Percentiles rank a stretch among this genome's conserved stretches.
Evolutionary conservation across 2,888 invertebrate species (phyloP).

Genomic region (Drosophila lacicola): DNA sequence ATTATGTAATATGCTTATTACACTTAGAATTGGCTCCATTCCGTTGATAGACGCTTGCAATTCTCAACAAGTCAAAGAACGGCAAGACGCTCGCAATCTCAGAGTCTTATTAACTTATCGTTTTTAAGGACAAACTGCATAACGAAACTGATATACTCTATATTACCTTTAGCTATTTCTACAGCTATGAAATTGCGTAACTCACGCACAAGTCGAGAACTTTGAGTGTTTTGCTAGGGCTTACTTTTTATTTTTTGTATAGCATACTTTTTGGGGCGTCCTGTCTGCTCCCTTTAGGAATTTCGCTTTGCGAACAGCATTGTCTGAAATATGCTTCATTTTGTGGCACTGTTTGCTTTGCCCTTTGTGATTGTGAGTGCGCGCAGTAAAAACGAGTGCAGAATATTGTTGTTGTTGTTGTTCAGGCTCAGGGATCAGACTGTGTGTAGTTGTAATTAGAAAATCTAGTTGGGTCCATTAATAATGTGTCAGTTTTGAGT

Average conservation of each 20-base stretch:
- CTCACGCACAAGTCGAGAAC: not conserved
- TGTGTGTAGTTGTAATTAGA: conserved; percentile 50
- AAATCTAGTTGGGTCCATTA: conserved; percentile 53
- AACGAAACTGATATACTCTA: not conserved
- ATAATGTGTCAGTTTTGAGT: conserved; percentile 50
- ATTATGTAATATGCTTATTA: too few species aligned
- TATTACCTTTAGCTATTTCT: not conserved
- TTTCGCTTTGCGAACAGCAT: conserved; percentile 23
- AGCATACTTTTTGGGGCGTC: conserved; percentile 27
- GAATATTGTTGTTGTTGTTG: not conserved
- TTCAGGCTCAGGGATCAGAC: not conserved
- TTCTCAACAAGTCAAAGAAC: too few species aligned
- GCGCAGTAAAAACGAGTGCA: conserved; percentile 2
- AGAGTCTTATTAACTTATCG: too few species aligned
- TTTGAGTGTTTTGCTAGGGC: conserved; percentile 1
- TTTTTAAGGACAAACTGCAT: not conserved
- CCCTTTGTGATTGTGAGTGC: conserved; percentile 17
- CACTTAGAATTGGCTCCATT: too few species aligned
- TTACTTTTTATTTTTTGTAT: conserved; percentile 12
- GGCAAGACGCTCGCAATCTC: too few species aligned
- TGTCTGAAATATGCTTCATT: conserved; percentile 44
- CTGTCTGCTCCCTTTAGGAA: conserved; percentile 18
- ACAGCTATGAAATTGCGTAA: conserved; percentile 4
- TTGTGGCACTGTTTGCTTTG: conserved; percentile 27
- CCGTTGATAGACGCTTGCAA: too few species aligned